A percentile compares a stretch with the other conserved stretches of the same genome.
Conservation (phyloP, 2,888 invertebrate genomes). For the Ennomos erosarius region DNA sequence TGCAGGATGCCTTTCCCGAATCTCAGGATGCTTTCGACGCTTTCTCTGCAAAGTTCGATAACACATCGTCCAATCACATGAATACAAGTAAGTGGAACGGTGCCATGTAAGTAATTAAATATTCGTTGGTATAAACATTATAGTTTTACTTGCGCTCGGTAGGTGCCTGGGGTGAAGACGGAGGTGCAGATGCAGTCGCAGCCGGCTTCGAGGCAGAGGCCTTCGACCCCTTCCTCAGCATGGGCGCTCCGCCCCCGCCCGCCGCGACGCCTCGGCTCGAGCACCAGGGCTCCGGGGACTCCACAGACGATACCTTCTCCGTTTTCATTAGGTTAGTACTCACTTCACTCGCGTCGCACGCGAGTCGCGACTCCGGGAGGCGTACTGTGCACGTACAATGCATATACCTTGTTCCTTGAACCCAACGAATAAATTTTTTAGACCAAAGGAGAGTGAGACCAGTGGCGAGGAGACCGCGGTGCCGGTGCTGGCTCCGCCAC, state of each 20-base stretch:
- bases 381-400: background rate
- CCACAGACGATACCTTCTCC: conserved; percentile 91
- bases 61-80: conserved; percentile 78
- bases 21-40: conserved; percentile 90
- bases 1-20: conserved; percentile 64
- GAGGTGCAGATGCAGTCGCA: conserved; percentile 48
- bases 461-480: conserved; percentile 68
- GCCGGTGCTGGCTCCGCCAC: conserved; percentile 89
- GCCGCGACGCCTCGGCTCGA: conserved; percentile 87
- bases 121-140: conserved; percentile 1
- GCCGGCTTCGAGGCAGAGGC: conserved; percentile 90
- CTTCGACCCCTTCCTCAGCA: conserved; percentile 92
- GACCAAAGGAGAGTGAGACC: conserved; percentile 81
- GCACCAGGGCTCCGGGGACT: conserved; percentile 89
- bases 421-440: conserved; percentile 41
- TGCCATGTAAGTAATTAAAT: background rate
- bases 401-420: too few relatives aligned
- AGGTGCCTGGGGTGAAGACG: conserved; percentile 74
- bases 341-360: conserved; percentile 46
- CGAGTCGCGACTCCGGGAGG: background rate
- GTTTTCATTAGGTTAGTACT: conserved; percentile 91
- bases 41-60: conserved; percentile 95
- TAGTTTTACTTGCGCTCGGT: background rate
- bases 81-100: conserved; percentile 57
- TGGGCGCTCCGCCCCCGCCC: conserved; percentile 90